phyloP scores from a whole-genome alignment of 2,113 vertebrate genomes.

The Myrmecophaga tridactyla region DNA sequence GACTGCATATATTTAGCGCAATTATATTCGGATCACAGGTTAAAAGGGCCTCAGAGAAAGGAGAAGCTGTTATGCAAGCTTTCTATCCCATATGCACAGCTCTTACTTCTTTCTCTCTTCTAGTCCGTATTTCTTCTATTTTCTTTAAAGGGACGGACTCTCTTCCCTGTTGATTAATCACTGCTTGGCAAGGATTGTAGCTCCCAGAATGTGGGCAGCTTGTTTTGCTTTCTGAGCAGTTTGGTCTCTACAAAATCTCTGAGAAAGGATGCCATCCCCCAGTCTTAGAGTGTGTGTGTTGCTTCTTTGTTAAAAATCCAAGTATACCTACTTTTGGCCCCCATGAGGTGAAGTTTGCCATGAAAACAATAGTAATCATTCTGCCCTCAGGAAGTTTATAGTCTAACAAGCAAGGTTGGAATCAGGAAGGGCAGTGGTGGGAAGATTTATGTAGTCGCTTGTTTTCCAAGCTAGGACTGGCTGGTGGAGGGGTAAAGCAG shows the following conservation, averaged over 20 bases:
- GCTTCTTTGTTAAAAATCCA: slow-evolving; percentile 24
- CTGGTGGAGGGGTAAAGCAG: fast-evolving
- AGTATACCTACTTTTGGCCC: not conserved
- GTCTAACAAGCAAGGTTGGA: not conserved
- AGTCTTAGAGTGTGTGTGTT: not conserved
- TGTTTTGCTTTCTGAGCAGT: slow-evolving; percentile 38
- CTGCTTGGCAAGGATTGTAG: not conserved
- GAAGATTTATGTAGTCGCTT: not conserved
- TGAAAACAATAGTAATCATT: not conserved
- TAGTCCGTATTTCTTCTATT: not conserved
- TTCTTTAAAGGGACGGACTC: not conserved
- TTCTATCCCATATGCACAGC: not conserved
- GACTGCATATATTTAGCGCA: not conserved
- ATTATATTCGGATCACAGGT: not conserved
- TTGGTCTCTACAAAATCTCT: slow-evolving; percentile 9
- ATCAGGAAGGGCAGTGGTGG: not conserved
- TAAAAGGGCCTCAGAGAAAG: not conserved
- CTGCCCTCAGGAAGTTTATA: not conserved
- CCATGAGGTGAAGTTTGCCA: not conserved
- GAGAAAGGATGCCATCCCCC: not conserved
- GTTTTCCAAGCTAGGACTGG: slow-evolving; percentile 4
- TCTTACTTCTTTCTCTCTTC: not conserved
- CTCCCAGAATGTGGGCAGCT: not conserved
- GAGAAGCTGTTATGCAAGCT: not conserved
- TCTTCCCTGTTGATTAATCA: not conserved